Conservation (phyloP, 30 jellyfish, hydroid and myxozoan genomes). For the Aurelia coerulea region DNA sequence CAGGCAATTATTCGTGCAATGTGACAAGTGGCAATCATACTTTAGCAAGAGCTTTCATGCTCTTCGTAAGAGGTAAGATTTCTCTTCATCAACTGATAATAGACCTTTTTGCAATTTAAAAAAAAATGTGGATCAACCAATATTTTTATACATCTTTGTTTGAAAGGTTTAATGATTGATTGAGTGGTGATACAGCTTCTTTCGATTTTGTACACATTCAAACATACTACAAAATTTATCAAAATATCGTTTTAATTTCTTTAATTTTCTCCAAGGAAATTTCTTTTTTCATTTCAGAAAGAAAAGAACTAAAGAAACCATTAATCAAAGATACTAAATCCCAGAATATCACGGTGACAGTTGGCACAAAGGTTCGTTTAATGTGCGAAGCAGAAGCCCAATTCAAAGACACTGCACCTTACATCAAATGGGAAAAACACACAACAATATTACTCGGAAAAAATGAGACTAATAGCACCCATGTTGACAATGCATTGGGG, state of each 20-base stretch:
- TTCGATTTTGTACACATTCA: no score
- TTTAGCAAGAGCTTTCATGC: neutral
- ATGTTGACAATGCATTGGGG: neutral
- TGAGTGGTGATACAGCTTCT: no score
- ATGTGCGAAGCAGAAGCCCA: slow-evolving; percentile 27
- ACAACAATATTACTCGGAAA: neutral
- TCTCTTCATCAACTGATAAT: no score
- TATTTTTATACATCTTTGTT: no score
- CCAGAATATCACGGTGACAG: slow-evolving; percentile 24
- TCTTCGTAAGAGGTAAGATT: slow-evolving; percentile 32
- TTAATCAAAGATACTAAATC: slow-evolving; percentile 17
- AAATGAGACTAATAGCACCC: slow-evolving; percentile 6
- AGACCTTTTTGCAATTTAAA: no score
- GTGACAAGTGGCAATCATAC: slow-evolving; percentile 17
- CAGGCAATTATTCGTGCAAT: slow-evolving; percentile 37
- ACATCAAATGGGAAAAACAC: slow-evolving; percentile 28
- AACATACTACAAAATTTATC: no score
- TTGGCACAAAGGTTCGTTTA: slow-evolving; percentile 29
- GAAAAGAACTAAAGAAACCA: slow-evolving; percentile 47
- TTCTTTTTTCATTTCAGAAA: slow-evolving; percentile 23
- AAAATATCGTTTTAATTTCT: no score
- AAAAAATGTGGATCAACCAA: no score
- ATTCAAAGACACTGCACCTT: slow-evolving; percentile 37
- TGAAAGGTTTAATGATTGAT: no score
- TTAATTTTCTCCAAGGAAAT: no score